A percentile compares a stretch with the other conserved stretches of the same genome.
Conservation (phyloP, 2,113 vertebrate species). For the Neomonachus schauinslandi region DNA sequence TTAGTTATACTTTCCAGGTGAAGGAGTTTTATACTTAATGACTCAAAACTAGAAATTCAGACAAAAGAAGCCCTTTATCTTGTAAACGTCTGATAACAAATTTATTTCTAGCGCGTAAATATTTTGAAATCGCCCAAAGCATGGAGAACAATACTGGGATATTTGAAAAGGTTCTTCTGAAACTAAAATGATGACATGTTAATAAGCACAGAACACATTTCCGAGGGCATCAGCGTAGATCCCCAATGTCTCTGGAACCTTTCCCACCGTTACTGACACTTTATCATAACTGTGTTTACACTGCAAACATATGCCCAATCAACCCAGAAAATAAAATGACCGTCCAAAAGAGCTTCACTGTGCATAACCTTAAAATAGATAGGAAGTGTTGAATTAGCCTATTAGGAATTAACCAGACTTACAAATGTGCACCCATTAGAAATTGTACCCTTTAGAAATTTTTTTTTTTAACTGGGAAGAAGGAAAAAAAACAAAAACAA, state of each 20-base stretch:
- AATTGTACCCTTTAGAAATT: conserved; percentile 23
- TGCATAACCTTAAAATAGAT: conserved; percentile 2
- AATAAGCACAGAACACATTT: conserved; percentile 16
- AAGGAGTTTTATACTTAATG: background rate
- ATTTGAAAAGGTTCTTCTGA: conserved; percentile 17
- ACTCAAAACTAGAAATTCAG: background rate
- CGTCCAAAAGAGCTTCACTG: conserved; percentile 21
- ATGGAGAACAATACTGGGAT: background rate
- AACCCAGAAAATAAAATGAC: background rate
- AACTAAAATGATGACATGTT: conserved; percentile 26
- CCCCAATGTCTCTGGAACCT: background rate
- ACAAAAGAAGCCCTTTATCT: conserved; percentile 39
- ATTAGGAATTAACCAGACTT: conserved; percentile 45
- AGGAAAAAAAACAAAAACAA: background rate
- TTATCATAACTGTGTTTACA: background rate
- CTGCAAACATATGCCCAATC: background rate
- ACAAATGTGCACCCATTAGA: conserved; percentile 28
- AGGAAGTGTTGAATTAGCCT: conserved; percentile 12
- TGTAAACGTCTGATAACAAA: conserved; percentile 47
- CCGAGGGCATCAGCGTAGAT: background rate
- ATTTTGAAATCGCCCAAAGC: conserved; percentile 26
- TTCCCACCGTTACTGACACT: background rate
- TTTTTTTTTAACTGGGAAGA: background rate
- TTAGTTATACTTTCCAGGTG: background rate
- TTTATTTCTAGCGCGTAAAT: background rate